Evolutionary conservation across 2,888 invertebrate genomes (phyloP).

Genomic region (Parnassius orleans): DNA sequence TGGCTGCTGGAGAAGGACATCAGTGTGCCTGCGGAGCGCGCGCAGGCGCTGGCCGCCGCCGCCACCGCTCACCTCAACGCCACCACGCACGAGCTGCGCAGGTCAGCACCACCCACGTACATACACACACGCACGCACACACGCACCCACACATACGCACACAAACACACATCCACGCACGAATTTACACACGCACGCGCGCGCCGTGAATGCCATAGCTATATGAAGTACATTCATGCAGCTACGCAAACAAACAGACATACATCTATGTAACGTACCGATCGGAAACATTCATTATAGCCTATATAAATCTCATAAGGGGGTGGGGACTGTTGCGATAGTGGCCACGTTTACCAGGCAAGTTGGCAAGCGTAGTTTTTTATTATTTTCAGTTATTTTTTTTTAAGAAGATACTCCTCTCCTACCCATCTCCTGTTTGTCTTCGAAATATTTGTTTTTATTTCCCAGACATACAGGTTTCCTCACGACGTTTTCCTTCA

Average conservation of each 20-base stretch:
- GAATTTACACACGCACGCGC: neutral
- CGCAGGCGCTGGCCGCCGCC: constrained; percentile 92
- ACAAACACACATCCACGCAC: neutral
- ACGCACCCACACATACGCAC: neutral
- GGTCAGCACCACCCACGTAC: constrained; percentile 42
- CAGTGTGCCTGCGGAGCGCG: constrained; percentile 93
- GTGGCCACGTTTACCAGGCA: too few species aligned
- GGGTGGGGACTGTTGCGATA: too few species aligned
- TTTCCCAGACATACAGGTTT: too few species aligned
- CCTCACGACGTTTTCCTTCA: too few species aligned
- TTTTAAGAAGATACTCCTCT: too few species aligned
- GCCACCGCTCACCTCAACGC: constrained; percentile 94
- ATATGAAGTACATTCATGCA: neutral
- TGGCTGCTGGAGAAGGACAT: constrained; percentile 92
- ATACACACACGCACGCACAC: neutral
- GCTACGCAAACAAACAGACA: neutral
- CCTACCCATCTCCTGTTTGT: too few species aligned
- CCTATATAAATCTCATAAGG: too few species aligned
- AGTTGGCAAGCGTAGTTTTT: too few species aligned
- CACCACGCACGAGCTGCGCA: constrained; percentile 89
- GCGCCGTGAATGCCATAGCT: too few species aligned
- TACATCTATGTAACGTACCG: neutral
- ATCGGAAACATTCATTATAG: neutral
- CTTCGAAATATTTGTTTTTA: too few species aligned
- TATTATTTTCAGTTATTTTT: too few species aligned